A percentile compares a stretch with the other conserved stretches of the same genome.
phyloP scores from a whole-genome alignment of 2,888 invertebrate species.

The Celastrina argiolus region DNA sequence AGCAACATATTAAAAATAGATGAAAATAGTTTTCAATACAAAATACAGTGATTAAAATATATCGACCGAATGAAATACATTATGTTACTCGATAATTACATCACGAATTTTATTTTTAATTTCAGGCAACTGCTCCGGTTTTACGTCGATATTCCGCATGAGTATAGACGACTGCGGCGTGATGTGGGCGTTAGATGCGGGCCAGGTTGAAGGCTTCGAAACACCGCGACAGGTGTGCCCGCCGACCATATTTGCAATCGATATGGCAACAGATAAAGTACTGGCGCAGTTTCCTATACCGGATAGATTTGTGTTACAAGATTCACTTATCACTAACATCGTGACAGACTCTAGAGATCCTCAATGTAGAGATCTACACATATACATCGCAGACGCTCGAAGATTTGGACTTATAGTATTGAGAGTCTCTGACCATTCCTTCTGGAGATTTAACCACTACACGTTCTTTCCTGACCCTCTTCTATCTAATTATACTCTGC shows the following conservation, averaged over 20 bases:
- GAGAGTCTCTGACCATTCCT: conserved; percentile 75
- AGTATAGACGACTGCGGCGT: conserved; percentile 86
- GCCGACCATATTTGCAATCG: conserved; percentile 85
- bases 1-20: not conserved
- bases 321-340: conserved; percentile 83
- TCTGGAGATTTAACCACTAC: conserved; percentile 83
- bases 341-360: conserved; percentile 81
- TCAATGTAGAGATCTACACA: conserved; percentile 80
- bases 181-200: conserved; percentile 89
- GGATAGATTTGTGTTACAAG: conserved; percentile 80
- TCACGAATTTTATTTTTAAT: conserved; percentile 29
- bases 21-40: not conserved
- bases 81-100: not conserved
- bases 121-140: conserved; percentile 73
- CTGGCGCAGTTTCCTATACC: conserved; percentile 82
- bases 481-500: conserved; percentile 84
- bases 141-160: conserved; percentile 88
- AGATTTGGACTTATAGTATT: conserved; percentile 81
- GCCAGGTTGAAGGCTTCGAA: conserved; percentile 83
- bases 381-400: conserved; percentile 85
- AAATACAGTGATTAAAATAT: not conserved
- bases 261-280: conserved; percentile 81
- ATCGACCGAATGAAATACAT: conserved; percentile 9
- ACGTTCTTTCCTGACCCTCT: conserved; percentile 85
- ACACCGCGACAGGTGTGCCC: conserved; percentile 82